Conservation (phyloP, 2,113 vertebrate species). For the Hepsetus odoe region DNA sequence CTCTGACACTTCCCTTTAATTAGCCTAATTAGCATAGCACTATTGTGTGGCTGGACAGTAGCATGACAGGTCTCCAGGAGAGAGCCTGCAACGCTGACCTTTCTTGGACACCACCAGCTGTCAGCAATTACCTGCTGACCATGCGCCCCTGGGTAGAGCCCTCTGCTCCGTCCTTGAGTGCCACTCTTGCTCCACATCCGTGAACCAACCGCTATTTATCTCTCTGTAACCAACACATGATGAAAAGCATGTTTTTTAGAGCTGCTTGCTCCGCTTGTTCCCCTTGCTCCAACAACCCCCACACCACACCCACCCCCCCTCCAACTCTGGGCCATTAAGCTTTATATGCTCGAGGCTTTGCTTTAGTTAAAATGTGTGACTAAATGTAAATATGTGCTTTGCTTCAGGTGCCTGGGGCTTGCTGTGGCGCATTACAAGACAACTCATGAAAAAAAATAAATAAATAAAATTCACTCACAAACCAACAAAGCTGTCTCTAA, state of each 20-base stretch:
- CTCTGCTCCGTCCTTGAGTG: constrained; percentile 65
- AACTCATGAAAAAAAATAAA: constrained; percentile 30
- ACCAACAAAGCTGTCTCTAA: constrained; percentile 9
- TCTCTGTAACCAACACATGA: neutral
- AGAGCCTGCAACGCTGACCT: constrained; percentile 77
- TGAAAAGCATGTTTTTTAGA: constrained; percentile 1
- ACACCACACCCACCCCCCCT: neutral
- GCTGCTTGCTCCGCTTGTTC: constrained; percentile 36
- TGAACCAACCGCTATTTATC: constrained; percentile 7
- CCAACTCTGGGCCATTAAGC: constrained; percentile 54
- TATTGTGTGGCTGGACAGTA: constrained; percentile 76
- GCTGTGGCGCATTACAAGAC: constrained; percentile 40
- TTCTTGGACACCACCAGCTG: constrained; percentile 80
- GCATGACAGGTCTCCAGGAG: constrained; percentile 74
- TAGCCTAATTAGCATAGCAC: constrained; percentile 80
- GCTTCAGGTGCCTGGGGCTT: constrained; percentile 52
- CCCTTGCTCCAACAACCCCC: constrained; percentile 18
- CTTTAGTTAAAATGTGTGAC: constrained; percentile 65
- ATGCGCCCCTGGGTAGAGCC: constrained; percentile 59
- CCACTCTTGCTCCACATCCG: constrained; percentile 40
- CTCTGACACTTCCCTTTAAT: constrained; percentile 78
- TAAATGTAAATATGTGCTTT: constrained; percentile 61
- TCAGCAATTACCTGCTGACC: constrained; percentile 77
- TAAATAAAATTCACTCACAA: constrained; percentile 28
- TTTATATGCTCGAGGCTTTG: constrained; percentile 52